phyloP scores from a whole-genome alignment of 2,797 vertebrate species.

The Prionace glauca region DNA sequence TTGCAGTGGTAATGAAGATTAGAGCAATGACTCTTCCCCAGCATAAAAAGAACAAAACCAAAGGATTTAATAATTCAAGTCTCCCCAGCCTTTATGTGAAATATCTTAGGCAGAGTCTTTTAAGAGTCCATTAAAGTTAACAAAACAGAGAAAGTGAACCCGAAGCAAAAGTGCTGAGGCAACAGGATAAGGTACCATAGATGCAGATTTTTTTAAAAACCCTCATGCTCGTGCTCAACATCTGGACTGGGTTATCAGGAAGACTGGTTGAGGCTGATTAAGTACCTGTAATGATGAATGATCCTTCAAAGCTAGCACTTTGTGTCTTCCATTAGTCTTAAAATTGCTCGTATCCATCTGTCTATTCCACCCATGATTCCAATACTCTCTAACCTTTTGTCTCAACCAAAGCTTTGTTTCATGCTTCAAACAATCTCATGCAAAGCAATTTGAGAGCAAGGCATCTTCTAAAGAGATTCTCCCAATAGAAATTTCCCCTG shows the following conservation, averaged over 20 bases:
- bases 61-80: not conserved
- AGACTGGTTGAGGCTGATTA: not conserved
- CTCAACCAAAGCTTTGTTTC: not conserved
- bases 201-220: not conserved
- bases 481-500: not conserved
- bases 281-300: not conserved
- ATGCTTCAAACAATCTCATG: not conserved
- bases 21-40: not conserved
- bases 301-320: slow-evolving; percentile 15
- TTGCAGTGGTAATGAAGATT: not conserved
- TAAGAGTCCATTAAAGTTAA: not conserved
- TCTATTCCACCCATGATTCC: not conserved
- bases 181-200: not conserved
- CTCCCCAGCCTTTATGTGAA: not conserved
- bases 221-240: not conserved
- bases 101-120: not conserved
- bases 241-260: not conserved
- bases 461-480: not conserved
- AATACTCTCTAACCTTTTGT: not conserved
- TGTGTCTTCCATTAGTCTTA: slow-evolving; percentile 3
- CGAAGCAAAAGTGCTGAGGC: not conserved
- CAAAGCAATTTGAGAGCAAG: not conserved
- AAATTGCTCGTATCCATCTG: not conserved
- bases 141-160: not conserved
- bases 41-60: not conserved